These are phyloP conservation scores for Archilochus colubris DNA, from an alignment of 2,113 vertebrate species.

Conservation along the genomic window DNA sequence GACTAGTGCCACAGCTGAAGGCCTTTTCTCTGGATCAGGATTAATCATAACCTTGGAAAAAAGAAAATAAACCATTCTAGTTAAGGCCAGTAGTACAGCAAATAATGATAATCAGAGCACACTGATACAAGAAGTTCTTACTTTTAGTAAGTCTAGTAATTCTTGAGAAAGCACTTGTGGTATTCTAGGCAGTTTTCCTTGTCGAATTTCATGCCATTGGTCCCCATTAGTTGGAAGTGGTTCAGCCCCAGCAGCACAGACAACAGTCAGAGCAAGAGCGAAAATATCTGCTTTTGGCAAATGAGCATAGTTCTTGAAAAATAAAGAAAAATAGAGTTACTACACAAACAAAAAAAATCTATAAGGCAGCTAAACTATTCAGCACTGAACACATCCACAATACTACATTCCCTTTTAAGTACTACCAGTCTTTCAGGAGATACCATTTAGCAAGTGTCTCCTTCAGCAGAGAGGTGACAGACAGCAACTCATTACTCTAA, in stretches of 20 bases:
- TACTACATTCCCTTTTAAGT: neutral
- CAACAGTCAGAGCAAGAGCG: slow-evolving; percentile 90
- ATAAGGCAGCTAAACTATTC: neutral
- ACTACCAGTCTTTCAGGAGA: neutral
- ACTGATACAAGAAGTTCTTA: slow-evolving; percentile 61
- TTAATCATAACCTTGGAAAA: slow-evolving; percentile 90
- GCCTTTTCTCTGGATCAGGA: slow-evolving; percentile 87
- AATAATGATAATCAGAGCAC: neutral
- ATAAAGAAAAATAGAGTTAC: neutral
- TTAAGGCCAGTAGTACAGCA: neutral
- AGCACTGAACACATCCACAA: neutral
- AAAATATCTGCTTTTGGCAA: slow-evolving; percentile 95
- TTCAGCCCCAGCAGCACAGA: slow-evolving; percentile 91
- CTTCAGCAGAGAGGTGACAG: neutral
- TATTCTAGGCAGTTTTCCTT: slow-evolving; percentile 88
- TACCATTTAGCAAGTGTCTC: neutral
- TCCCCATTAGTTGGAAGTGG: slow-evolving; percentile 93
- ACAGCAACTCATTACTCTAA: neutral
- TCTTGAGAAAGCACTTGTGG: slow-evolving; percentile 93
- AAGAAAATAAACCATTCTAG: neutral
- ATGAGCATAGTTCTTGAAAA: slow-evolving; percentile 86
- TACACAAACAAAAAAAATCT: neutral
- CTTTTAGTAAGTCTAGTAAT: slow-evolving; percentile 89
- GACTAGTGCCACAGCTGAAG: slow-evolving; percentile 88
- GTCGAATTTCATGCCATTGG: slow-evolving; percentile 95